A percentile compares a stretch with the other conserved stretches of the same genome.
Evolutionary conservation across 2,888 invertebrate genomes (phyloP).

Genomic region (Tachina lurida): DNA sequence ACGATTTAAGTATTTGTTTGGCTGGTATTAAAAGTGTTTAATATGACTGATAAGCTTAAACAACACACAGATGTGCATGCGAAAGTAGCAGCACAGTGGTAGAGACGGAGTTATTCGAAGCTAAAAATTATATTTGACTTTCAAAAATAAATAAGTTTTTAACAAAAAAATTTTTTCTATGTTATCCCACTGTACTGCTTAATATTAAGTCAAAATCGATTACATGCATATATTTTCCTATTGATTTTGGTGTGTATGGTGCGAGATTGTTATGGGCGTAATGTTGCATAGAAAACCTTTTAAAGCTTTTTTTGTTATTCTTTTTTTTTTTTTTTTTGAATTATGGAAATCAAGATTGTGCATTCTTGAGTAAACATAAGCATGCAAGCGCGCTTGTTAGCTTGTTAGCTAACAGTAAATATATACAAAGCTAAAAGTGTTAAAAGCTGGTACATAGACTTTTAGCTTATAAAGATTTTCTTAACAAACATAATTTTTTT

Average conservation of each 20-base stretch:
- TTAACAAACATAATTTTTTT: background rate
- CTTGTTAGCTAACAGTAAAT: slow-evolving; percentile 25
- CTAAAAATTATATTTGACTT: background rate
- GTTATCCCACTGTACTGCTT: background rate
- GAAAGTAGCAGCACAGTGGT: slow-evolving; percentile 34
- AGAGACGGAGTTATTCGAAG: background rate
- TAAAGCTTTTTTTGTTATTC: slow-evolving; percentile 18
- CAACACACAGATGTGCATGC: background rate
- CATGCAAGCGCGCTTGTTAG: slow-evolving; percentile 13
- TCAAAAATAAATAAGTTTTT: too few species aligned
- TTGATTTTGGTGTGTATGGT: slow-evolving; percentile 31
- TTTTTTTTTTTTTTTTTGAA: background rate
- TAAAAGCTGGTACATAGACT: background rate
- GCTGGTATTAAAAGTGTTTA: slow-evolving; percentile 40
- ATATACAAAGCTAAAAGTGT: slow-evolving; percentile 7
- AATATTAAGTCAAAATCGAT: slow-evolving; percentile 1
- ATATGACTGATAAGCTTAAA: slow-evolving; percentile 1
- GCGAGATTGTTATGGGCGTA: slow-evolving; percentile 5
- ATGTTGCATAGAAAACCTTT: slow-evolving; percentile 48
- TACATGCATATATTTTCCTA: slow-evolving; percentile 14
- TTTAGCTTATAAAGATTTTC: background rate
- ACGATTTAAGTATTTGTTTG: slow-evolving; percentile 40
- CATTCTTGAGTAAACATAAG: slow-evolving; percentile 34
- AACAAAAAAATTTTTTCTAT: background rate
- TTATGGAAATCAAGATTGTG: slow-evolving; percentile 45